Conservation (phyloP, 1,140 invertebrate species). For the Zeugodacus cucurbitae region DNA sequence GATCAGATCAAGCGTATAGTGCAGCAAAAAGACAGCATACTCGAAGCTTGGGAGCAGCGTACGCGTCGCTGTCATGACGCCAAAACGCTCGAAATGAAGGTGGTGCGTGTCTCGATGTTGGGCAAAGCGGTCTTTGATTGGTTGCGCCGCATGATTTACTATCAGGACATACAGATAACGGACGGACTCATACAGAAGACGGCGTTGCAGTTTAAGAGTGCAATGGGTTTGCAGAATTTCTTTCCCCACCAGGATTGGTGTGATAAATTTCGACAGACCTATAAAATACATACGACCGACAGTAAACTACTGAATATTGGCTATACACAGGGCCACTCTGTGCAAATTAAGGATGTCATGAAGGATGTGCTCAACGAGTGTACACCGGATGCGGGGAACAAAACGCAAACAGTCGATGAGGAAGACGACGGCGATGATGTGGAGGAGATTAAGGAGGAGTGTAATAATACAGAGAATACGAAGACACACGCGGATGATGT, state of each 20-base stretch:
- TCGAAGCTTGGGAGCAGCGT: slow-evolving; percentile 60
- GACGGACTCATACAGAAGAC: slow-evolving; percentile 62
- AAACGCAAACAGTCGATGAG: slow-evolving; percentile 45
- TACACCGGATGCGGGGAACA: slow-evolving; percentile 28
- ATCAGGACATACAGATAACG: slow-evolving; percentile 60
- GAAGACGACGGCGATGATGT: slow-evolving; percentile 48
- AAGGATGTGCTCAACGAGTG: slow-evolving; percentile 58
- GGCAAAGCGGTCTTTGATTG: slow-evolving; percentile 61
- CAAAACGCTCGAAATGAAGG: slow-evolving; percentile 57
- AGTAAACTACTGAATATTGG: slow-evolving; percentile 57
- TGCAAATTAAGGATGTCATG: slow-evolving; percentile 62
- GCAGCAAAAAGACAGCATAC: slow-evolving; percentile 57
- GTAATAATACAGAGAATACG: not conserved
- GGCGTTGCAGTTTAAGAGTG: slow-evolving; percentile 61
- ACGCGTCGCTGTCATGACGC: slow-evolving; percentile 58
- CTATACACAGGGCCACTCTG: slow-evolving; percentile 57
- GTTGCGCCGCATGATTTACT: slow-evolving; percentile 65
- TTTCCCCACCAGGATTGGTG: slow-evolving; percentile 64
- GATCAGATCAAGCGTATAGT: slow-evolving; percentile 64
- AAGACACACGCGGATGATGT: not conserved
- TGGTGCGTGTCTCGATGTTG: slow-evolving; percentile 58
- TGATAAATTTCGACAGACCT: slow-evolving; percentile 58
- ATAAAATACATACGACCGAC: slow-evolving; percentile 55
- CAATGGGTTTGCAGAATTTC: slow-evolving; percentile 58
- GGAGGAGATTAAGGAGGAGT: slow-evolving; percentile 36